A percentile compares a stretch with the other conserved stretches of the same genome.
Conservation (phyloP, 2,888 invertebrate species). For the Diarsia mendica region DNA sequence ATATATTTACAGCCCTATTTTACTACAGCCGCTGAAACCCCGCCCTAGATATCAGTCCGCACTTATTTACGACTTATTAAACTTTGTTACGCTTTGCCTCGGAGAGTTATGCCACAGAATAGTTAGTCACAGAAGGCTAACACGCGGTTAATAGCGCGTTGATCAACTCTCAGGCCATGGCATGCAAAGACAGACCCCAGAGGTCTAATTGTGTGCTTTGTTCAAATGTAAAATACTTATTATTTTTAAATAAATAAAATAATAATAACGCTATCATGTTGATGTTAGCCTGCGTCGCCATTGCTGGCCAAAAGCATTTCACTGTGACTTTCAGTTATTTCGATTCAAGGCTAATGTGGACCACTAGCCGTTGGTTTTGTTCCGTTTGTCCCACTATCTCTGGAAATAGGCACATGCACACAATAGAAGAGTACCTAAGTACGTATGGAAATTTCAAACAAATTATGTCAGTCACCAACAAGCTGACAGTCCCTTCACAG, state of each 20-base stretch:
- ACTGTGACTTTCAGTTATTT: background rate
- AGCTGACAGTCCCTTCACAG: background rate
- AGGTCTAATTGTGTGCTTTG: no score
- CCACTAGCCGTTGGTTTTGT: background rate
- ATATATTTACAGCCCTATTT: slow-evolving; percentile 43
- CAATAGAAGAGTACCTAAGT: background rate
- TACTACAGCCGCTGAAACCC: slow-evolving; percentile 31
- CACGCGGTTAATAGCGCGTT: no score
- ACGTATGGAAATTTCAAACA: background rate
- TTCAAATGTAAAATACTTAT: no score
- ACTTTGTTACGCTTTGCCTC: slow-evolving; percentile 32
- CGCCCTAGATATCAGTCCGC: slow-evolving; percentile 48
- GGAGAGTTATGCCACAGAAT: background rate
- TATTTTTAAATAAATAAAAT: no score
- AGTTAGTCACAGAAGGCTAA: background rate
- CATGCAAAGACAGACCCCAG: no score
- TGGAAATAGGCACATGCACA: background rate
- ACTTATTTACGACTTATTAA: slow-evolving; percentile 62
- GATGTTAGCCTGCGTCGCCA: background rate
- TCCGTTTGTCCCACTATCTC: background rate
- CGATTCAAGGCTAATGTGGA: background rate
- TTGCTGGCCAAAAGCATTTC: background rate
- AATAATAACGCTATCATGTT: no score
- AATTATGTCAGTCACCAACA: background rate
- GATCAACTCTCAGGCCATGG: no score